Percentiles rank a stretch among this genome's conserved stretches.
phyloP scores from a whole-genome alignment of 92 coral and sea anemone genomes.

The Parazoanthus swiftii region DNA sequence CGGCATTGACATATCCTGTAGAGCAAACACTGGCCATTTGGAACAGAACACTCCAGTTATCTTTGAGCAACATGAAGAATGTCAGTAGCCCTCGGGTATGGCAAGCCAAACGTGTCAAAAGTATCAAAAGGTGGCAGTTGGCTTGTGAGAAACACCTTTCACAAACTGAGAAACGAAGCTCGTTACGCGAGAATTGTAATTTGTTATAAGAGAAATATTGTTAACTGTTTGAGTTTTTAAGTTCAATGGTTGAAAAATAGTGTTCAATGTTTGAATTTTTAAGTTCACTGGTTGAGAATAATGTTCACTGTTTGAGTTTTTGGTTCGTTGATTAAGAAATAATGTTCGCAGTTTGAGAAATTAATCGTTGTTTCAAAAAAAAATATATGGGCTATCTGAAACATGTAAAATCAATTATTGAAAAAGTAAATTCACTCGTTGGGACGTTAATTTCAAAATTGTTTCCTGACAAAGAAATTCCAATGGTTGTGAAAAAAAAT shows the following conservation, averaged over 20 bases:
- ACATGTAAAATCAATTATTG: background rate
- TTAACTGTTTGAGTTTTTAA: conserved; percentile 5
- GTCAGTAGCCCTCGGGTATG: background rate
- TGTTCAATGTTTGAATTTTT: no score
- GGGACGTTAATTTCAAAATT: background rate
- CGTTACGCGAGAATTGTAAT: no score
- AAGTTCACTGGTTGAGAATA: no score
- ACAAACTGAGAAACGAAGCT: no score
- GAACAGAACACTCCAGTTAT: conserved; percentile 4
- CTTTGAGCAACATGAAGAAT: conserved; percentile 30
- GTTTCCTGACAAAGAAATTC: background rate
- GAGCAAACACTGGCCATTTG: conserved; percentile 7
- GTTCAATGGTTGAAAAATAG: background rate
- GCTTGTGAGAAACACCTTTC: no score
- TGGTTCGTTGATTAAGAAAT: no score
- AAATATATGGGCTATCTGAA: background rate
- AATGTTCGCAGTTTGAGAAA: background rate
- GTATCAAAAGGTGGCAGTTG: no score
- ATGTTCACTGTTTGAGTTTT: no score
- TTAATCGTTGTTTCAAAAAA: background rate
- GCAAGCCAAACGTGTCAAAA: no score
- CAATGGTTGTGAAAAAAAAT: background rate
- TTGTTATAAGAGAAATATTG: background rate
- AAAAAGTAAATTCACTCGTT: background rate
- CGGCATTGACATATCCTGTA: background rate